These are phyloP conservation scores for Brachionus calyciflorus DNA, from an alignment of 1,140 invertebrate genomes.

Conservation along the genomic window DNA sequence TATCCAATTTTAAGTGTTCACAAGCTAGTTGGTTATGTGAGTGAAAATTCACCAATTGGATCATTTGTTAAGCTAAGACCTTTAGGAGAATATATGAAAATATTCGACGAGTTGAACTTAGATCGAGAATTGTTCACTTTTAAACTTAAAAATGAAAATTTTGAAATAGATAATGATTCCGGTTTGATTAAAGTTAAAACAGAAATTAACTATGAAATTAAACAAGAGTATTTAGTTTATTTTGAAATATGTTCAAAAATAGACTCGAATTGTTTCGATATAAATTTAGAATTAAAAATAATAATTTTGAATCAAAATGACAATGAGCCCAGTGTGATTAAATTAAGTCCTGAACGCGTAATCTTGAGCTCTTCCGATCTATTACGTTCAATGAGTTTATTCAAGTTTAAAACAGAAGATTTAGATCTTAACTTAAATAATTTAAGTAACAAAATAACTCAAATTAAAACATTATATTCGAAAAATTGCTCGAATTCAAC, in stretches of 20 bases:
- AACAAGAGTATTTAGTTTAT: background rate
- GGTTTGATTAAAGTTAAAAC: background rate
- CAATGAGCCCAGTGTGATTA: conserved; percentile 3
- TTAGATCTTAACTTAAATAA: background rate
- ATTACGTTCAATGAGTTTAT: conserved; percentile 1
- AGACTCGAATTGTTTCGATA: background rate
- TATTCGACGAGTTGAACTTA: background rate
- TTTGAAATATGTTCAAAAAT: background rate
- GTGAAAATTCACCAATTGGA: conserved; percentile 4
- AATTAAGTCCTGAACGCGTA: background rate
- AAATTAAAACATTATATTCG: background rate
- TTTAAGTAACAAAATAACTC: background rate
- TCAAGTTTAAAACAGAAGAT: background rate
- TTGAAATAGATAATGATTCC: background rate
- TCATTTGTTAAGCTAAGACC: background rate
- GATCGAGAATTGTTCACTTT: background rate
- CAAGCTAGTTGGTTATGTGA: background rate
- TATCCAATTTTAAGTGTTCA: background rate
- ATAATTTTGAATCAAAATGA: conserved; percentile 16
- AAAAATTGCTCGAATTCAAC: background rate
- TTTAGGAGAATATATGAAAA: background rate
- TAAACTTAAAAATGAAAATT: background rate
- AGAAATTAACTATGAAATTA: background rate
- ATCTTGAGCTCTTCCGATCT: background rate
- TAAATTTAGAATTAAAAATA: background rate